Percentiles rank a stretch among this genome's conserved stretches.
phyloP scores from a whole-genome alignment of 2,888 invertebrate genomes.

The Cremastinae sp. region DNA sequence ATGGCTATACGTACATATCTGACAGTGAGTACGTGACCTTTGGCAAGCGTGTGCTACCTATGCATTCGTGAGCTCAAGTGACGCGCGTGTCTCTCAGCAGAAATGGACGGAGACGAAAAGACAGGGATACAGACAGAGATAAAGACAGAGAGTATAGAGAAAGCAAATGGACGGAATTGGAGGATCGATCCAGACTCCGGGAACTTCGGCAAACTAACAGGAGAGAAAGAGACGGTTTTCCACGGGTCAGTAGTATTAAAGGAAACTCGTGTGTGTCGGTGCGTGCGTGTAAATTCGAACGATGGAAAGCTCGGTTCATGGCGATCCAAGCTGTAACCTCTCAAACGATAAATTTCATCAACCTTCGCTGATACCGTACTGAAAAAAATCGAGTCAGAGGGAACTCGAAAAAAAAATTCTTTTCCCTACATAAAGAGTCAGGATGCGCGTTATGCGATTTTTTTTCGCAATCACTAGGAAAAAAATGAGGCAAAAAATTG shows the following conservation, averaged over 20 bases:
- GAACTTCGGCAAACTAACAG: constrained; percentile 66
- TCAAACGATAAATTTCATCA: constrained; percentile 72
- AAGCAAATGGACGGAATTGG: constrained; percentile 16
- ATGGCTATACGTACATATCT: constrained; percentile 17
- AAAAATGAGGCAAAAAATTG: background rate
- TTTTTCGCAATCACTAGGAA: constrained; percentile 45
- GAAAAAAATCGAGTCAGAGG: constrained; percentile 49
- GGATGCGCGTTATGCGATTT: constrained; percentile 47
- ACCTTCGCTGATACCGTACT: constrained; percentile 65
- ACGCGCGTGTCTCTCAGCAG: constrained; percentile 31
- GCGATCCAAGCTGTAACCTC: constrained; percentile 76
- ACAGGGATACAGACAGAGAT: constrained; percentile 3
- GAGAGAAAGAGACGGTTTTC: constrained; percentile 50
- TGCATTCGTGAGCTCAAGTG: constrained; percentile 43
- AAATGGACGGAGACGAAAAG: background rate
- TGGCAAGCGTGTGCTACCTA: constrained; percentile 41
- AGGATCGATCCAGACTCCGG: constrained; percentile 44
- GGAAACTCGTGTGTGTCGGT: constrained; percentile 20
- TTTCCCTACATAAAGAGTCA: constrained; percentile 48
- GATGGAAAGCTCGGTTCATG: constrained; percentile 67
- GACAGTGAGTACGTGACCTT: constrained; percentile 38
- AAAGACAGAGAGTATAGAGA: constrained; percentile 1
- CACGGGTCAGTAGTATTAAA: constrained; percentile 40
- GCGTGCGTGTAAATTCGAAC: constrained; percentile 12
- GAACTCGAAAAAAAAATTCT: constrained; percentile 13